These are phyloP conservation scores for Malacoraja senta DNA, from an alignment of 2,797 vertebrate genomes.

Conservation along the genomic window DNA sequence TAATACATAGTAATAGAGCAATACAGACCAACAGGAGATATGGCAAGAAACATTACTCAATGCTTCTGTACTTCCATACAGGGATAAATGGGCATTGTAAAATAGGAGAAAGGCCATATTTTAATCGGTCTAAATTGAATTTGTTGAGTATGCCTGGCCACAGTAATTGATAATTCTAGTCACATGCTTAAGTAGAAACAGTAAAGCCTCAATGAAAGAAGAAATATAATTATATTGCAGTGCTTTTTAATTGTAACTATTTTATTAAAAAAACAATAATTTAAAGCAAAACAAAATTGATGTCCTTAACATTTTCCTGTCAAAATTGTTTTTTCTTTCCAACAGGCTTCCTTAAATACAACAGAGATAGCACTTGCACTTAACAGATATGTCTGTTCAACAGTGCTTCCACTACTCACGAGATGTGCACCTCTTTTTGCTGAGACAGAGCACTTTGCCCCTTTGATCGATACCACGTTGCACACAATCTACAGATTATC, in stretches of 20 bases:
- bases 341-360: constrained; percentile 82
- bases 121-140: not conserved
- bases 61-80: not conserved
- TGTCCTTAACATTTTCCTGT: not conserved
- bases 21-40: not conserved
- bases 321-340: constrained; percentile 20
- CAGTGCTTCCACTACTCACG: constrained; percentile 86
- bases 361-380: constrained; percentile 90
- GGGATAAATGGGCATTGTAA: not conserved
- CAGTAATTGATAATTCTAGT: not conserved
- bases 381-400: constrained; percentile 88
- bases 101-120: not conserved
- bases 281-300: not conserved
- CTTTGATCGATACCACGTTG: constrained; percentile 85
- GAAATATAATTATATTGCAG: not conserved
- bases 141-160: not conserved
- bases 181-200: not conserved
- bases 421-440: constrained; percentile 89
- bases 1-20: not conserved
- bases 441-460: constrained; percentile 82
- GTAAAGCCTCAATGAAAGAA: not conserved
- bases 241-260: not conserved
- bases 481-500: constrained; percentile 94
- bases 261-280: not conserved
- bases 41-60: not conserved